Conservation (phyloP, 2,113 vertebrate genomes). For the Onychostruthus taczanowskii region DNA sequence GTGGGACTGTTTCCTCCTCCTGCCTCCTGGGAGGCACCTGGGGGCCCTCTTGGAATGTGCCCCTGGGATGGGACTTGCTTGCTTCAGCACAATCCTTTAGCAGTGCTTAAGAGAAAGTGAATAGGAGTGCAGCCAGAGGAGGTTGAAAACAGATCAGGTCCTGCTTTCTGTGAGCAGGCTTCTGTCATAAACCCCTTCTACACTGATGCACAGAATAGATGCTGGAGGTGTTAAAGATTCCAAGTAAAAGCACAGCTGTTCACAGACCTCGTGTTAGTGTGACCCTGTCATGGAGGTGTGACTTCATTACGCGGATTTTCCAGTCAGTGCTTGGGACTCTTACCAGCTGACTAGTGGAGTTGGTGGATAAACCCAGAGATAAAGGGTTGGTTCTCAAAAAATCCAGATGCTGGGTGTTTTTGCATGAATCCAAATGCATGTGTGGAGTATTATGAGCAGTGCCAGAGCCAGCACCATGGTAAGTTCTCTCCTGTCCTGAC, state of each 20-base stretch:
- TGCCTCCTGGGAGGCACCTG: neutral
- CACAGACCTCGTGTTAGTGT: neutral
- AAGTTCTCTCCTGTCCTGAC: neutral
- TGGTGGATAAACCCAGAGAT: neutral
- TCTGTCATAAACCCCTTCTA: neutral
- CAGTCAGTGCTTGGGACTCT: neutral
- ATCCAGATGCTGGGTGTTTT: neutral
- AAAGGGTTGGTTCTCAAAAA: neutral
- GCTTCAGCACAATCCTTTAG: accelerated
- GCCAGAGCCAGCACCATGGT: neutral
- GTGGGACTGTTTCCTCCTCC: neutral
- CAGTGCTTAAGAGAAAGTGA: neutral
- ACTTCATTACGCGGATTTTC: neutral
- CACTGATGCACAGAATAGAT: neutral
- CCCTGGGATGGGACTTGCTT: neutral
- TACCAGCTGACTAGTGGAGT: neutral
- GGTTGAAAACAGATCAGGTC: neutral
- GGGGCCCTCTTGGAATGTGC: neutral
- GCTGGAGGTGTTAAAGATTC: neutral
- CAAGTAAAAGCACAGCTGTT: neutral
- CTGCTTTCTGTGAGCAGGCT: neutral
- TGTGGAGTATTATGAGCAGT: neutral
- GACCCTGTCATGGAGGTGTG: neutral
- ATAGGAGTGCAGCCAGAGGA: neutral
- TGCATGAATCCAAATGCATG: neutral